Conservation (phyloP, 2,888 invertebrate species). For the Anaspis maculata region DNA sequence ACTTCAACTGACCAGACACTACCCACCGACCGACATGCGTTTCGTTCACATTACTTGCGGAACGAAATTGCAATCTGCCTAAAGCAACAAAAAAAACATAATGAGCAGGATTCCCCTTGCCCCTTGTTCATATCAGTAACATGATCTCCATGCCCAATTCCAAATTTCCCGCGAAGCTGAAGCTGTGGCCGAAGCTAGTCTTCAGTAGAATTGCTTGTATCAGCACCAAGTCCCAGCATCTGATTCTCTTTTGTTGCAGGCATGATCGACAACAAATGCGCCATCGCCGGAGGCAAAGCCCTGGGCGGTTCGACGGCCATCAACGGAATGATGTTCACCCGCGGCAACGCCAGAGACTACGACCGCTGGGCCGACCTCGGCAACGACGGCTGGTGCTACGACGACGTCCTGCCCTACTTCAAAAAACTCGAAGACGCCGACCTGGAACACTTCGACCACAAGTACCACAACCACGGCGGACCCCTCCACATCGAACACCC, state of each 20-base stretch:
- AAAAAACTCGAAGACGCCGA: constrained; percentile 65
- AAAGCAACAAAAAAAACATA: too few species aligned
- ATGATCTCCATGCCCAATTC: too few species aligned
- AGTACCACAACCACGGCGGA: constrained; percentile 47
- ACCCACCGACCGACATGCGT: too few species aligned
- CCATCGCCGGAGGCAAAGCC: constrained; percentile 52
- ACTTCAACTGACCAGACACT: too few species aligned
- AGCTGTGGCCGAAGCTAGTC: too few species aligned
- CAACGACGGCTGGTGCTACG: constrained; percentile 64
- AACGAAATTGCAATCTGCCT: too few species aligned
- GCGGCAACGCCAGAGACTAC: constrained; percentile 62
- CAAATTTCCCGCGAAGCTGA: too few species aligned
- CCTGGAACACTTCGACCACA: constrained; percentile 47
- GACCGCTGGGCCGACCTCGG: constrained; percentile 65
- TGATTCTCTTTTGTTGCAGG: constrained; percentile 13
- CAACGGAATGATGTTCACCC: constrained; percentile 72
- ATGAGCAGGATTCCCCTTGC: too few species aligned
- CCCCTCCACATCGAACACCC: constrained; percentile 47
- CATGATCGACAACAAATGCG: constrained; percentile 20
- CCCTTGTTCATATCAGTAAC: too few species aligned
- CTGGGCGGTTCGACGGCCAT: constrained; percentile 73
- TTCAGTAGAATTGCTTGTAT: too few species aligned
- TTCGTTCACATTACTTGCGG: too few species aligned
- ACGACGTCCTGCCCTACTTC: constrained; percentile 64
- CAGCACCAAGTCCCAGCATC: background rate